These are phyloP conservation scores for Discoglossus pictus DNA, from an alignment of 2,797 vertebrate genomes.

Conservation along the genomic window DNA sequence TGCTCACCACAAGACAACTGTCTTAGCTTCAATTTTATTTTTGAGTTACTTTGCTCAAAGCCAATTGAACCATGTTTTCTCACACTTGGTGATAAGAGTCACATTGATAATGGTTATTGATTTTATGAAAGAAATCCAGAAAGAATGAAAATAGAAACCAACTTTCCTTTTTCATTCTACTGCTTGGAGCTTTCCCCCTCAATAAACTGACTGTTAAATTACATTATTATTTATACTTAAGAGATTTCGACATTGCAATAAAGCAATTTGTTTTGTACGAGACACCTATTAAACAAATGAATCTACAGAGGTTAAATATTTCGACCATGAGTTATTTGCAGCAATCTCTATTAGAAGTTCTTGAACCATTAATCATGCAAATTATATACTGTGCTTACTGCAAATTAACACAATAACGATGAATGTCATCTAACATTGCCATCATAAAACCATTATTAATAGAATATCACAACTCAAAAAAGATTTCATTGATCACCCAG, in stretches of 20 bases:
- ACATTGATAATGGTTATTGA: neutral
- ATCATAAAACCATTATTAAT: slow-evolving; percentile 11
- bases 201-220: neutral
- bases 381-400: slow-evolving; percentile 23
- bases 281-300: slow-evolving; percentile 22
- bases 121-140: neutral
- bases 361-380: slow-evolving; percentile 31
- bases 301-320: slow-evolving; percentile 32
- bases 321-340: slow-evolving; percentile 11
- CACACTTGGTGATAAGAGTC: neutral
- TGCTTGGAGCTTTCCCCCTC: neutral
- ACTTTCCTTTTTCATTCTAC: neutral
- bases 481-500: slow-evolving; percentile 18
- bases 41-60: neutral
- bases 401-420: slow-evolving; percentile 30
- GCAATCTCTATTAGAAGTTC: slow-evolving; percentile 9
- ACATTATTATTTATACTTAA: slow-evolving; percentile 12
- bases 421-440: slow-evolving; percentile 25
- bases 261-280: slow-evolving; percentile 25
- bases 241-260: slow-evolving; percentile 9
- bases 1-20: no score
- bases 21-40: no score
- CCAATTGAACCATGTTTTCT: neutral
- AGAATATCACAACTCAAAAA: slow-evolving; percentile 16
- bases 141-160: neutral